These are phyloP conservation scores for Orthosia cruda DNA, from an alignment of 2,888 invertebrate species.

Conservation along the genomic window DNA sequence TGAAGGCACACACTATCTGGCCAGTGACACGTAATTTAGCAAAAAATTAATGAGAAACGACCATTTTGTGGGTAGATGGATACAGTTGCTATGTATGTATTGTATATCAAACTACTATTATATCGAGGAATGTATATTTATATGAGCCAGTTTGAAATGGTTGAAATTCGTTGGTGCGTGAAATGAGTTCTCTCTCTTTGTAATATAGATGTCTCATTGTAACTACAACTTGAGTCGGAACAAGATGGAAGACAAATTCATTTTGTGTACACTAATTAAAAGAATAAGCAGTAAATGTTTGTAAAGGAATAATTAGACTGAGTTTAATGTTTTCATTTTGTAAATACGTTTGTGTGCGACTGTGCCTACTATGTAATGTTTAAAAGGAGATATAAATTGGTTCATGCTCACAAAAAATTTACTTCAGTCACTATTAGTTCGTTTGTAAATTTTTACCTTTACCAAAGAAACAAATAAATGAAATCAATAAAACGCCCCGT, in stretches of 20 bases:
- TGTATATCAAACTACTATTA: background rate
- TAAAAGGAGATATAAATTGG: background rate
- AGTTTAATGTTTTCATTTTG: conserved; percentile 26
- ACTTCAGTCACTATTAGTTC: background rate
- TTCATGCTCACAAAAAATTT: background rate
- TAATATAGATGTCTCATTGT: conserved; percentile 35
- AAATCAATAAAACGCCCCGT: conserved; percentile 48
- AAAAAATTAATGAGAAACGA: conserved; percentile 54
- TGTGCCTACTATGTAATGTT: conserved; percentile 10
- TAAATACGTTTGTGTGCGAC: conserved; percentile 9
- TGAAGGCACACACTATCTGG: conserved; percentile 23
- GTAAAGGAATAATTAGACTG: conserved; percentile 32
- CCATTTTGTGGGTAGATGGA: background rate
- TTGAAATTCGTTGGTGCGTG: conserved; percentile 37
- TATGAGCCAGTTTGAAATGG: conserved; percentile 15
- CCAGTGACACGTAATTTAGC: conserved; percentile 32
- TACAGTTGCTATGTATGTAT: conserved; percentile 9
- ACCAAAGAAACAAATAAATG: conserved; percentile 14
- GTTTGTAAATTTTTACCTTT: background rate
- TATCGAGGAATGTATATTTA: background rate
- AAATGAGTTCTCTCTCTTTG: conserved; percentile 41
- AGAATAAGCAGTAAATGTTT: conserved; percentile 42
- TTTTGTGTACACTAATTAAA: conserved; percentile 38
- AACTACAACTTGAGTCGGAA: conserved; percentile 23
- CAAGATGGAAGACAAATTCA: conserved; percentile 39